These are phyloP conservation scores for Mylabris phalerata DNA, from an alignment of 1,140 invertebrate species.

Conservation along the genomic window DNA sequence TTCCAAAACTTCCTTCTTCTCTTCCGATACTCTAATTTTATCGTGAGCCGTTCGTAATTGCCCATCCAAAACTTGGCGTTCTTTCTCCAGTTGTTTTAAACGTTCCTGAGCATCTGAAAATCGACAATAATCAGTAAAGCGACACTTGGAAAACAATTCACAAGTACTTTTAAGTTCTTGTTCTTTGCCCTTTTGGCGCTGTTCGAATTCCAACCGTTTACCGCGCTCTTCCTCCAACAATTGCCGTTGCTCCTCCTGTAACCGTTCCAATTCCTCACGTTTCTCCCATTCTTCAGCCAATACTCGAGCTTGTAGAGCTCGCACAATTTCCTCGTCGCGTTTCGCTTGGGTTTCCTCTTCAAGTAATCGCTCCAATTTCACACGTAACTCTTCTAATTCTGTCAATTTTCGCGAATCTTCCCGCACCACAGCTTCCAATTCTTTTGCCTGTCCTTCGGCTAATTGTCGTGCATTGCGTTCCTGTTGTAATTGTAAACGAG, in stretches of 20 bases:
- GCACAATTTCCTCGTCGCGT: conserved; percentile 75
- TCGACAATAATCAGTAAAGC: not conserved
- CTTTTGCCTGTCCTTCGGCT: conserved; percentile 56
- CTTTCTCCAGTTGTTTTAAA: conserved; percentile 59
- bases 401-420: conserved; percentile 63
- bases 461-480: conserved; percentile 60
- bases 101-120: conserved; percentile 57
- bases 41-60: conserved; percentile 58
- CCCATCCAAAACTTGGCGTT: conserved; percentile 57
- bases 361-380: conserved; percentile 58
- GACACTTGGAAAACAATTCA: not conserved
- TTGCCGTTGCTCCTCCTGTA: conserved; percentile 67
- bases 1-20: conserved; percentile 57
- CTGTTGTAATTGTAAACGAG: conserved; percentile 52
- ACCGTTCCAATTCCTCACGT: conserved; percentile 66
- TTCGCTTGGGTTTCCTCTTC: conserved; percentile 78
- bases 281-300: conserved; percentile 78
- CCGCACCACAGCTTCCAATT: conserved; percentile 59
- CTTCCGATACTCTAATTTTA: conserved; percentile 60
- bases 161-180: conserved; percentile 53
- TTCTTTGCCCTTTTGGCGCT: conserved; percentile 64
- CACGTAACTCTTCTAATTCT: conserved; percentile 62
- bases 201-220: conserved; percentile 67
- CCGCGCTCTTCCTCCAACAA: conserved; percentile 64
- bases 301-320: conserved; percentile 64